A percentile compares a stretch with the other conserved stretches of the same genome.
Conservation (phyloP, 2,888 invertebrate species). For the Neoscelio sp. region DNA sequence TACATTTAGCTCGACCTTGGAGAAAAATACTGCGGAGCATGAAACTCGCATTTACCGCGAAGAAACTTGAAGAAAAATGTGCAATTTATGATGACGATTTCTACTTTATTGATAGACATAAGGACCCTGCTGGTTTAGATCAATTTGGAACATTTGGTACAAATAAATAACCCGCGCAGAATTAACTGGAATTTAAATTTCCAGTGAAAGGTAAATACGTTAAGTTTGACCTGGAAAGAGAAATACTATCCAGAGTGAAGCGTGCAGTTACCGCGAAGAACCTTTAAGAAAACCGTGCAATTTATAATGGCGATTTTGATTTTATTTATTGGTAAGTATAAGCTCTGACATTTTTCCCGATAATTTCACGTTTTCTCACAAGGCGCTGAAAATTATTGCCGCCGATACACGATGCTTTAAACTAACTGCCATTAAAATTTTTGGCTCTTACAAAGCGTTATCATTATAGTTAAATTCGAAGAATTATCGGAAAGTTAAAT, state of each 20-base stretch:
- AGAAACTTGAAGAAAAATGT: neutral
- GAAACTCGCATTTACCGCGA: slow-evolving; percentile 9
- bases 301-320: slow-evolving; percentile 40
- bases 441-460: too few species aligned
- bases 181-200: slow-evolving; percentile 5
- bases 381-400: slow-evolving; percentile 14
- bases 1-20: slow-evolving; percentile 3
- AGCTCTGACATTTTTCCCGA: slow-evolving; percentile 34
- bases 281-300: slow-evolving; percentile 42
- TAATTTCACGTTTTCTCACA: slow-evolving; percentile 38
- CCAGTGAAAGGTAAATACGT: slow-evolving; percentile 48
- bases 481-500: neutral
- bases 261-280: slow-evolving; percentile 16
- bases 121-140: neutral
- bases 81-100: slow-evolving; percentile 24
- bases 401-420: too few species aligned
- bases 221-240: slow-evolving; percentile 29
- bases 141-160: neutral
- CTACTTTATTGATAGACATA: too few species aligned
- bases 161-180: slow-evolving; percentile 2
- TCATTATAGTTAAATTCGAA: too few species aligned
- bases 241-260: neutral
- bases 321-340: slow-evolving; percentile 39
- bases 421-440: too few species aligned
- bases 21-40: slow-evolving; percentile 22